phyloP scores from a whole-genome alignment of 2,113 vertebrate genomes.

The Pelecanus crispus region DNA sequence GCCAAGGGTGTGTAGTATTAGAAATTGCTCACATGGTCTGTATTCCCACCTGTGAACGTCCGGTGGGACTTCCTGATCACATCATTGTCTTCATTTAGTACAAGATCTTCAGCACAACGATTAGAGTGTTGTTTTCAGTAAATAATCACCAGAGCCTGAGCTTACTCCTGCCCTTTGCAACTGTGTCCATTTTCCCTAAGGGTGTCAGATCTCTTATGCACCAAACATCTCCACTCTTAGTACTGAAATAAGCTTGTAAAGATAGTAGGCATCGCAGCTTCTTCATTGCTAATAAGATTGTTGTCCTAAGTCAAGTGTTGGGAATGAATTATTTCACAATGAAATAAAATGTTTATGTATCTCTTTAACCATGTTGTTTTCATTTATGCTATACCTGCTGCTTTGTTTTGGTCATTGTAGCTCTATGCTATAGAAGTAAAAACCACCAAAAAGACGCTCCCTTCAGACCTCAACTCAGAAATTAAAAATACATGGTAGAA shows the following conservation, averaged over 20 bases:
- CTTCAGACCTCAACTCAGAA: background rate
- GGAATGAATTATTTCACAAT: background rate
- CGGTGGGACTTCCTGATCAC: background rate
- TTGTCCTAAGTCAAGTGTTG: background rate
- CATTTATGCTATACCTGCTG: background rate
- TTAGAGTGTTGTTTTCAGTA: conserved; percentile 23
- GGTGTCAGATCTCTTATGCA: too few relatives aligned
- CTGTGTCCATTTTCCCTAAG: background rate
- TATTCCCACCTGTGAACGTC: background rate
- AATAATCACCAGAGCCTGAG: conserved; percentile 14
- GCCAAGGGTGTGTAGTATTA: background rate
- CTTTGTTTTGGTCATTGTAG: background rate
- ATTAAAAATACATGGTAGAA: background rate
- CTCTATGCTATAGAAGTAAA: background rate
- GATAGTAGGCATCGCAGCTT: rapidly evolving
- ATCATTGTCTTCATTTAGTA: background rate
- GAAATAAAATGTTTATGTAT: background rate
- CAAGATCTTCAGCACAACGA: background rate
- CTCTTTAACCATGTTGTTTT: background rate
- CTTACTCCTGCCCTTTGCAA: background rate
- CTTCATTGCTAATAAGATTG: rapidly evolving
- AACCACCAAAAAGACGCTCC: background rate
- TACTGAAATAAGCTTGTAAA: background rate
- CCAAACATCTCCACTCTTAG: background rate
- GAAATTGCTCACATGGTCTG: background rate